phyloP scores from a whole-genome alignment of 2,888 invertebrate species.

The Plusia festucae region DNA sequence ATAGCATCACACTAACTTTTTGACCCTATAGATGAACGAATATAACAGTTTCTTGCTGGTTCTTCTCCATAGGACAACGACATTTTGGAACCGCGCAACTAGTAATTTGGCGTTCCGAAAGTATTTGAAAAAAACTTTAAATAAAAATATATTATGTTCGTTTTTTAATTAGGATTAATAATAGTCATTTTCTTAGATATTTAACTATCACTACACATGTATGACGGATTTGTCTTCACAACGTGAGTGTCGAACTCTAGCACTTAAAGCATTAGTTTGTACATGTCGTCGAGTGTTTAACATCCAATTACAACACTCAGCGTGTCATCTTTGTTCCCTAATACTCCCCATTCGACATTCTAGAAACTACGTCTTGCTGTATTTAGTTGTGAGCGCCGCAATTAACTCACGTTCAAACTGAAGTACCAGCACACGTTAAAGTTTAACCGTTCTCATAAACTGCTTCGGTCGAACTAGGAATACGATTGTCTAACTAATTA shows the following conservation, averaged over 20 bases:
- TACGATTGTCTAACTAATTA: conserved; percentile 53
- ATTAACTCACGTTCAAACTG: conserved; percentile 48
- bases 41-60: no score
- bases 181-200: background rate
- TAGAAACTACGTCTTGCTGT: conserved; percentile 31
- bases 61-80: no score
- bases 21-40: no score
- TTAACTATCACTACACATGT: background rate
- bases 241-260: background rate
- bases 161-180: no score
- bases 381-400: conserved; percentile 38
- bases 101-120: no score
- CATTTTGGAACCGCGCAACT: no score
- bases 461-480: conserved; percentile 43
- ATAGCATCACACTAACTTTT: no score
- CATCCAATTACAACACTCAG: background rate
- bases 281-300: conserved; percentile 1
- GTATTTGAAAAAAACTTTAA: no score
- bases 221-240: background rate
- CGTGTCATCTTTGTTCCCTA: conserved; percentile 10
- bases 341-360: conserved; percentile 10
- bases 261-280: background rate
- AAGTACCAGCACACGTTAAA: conserved; percentile 48
- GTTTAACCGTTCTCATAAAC: conserved; percentile 56
- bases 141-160: no score